Percentiles rank a stretch among this genome's conserved stretches.
Evolutionary conservation across 2,797 vertebrate genomes (phyloP).

Genomic region (Neosalanx taihuensis): DNA sequence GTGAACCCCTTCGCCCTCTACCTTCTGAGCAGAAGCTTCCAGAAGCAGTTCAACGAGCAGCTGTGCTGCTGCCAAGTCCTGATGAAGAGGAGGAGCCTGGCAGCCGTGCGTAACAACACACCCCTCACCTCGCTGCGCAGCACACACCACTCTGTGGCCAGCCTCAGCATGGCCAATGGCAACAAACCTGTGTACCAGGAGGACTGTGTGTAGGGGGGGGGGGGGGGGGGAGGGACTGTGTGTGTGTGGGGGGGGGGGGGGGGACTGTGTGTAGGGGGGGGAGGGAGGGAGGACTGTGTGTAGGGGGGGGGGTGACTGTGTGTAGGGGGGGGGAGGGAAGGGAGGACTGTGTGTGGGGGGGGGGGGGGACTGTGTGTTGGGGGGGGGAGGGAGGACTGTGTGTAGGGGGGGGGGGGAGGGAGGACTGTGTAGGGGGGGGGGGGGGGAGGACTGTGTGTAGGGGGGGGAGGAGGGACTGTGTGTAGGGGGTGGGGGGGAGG

Average conservation of each 20-base stretch:
- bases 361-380: no score
- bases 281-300: no score
- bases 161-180: slow-evolving; percentile 83
- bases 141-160: slow-evolving; percentile 83
- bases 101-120: slow-evolving; percentile 76
- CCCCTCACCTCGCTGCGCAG: slow-evolving; percentile 86
- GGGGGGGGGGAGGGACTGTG: no score
- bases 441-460: neutral
- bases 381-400: no score
- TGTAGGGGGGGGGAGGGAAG: neutral
- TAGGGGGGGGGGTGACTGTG: neutral
- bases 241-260: no score
- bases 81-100: slow-evolving; percentile 44
- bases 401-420: neutral
- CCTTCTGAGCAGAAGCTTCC: slow-evolving; percentile 90
- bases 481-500: no score
- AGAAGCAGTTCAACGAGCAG: slow-evolving; percentile 93
- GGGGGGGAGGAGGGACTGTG: slow-evolving; percentile 7
- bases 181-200: slow-evolving; percentile 73
- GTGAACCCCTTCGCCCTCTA: slow-evolving; percentile 95
- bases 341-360: neutral
- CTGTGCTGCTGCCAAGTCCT: slow-evolving; percentile 81
- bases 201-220: slow-evolving; percentile 67
- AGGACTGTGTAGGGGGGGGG: neutral
- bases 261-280: neutral